Evolutionary conservation across 2,888 invertebrate species (phyloP), one percentile per base, ranked within the genome.

Genomic region (Sialis fuliginosa): DNA sequence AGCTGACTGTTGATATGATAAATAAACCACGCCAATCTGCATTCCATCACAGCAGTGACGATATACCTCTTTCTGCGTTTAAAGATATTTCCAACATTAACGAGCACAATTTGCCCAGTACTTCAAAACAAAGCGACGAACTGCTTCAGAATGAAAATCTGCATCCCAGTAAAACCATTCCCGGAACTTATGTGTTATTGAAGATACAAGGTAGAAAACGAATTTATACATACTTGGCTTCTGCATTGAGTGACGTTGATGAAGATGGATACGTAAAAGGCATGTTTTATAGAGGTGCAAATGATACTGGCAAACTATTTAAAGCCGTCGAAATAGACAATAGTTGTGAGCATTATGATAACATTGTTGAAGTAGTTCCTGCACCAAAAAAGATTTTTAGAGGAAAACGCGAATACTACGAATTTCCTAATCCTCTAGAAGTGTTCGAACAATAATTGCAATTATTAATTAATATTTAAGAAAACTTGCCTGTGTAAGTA

Each of bases 71-170:
- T 34, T 34, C 35, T 34, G 35, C 35, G 35, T 9, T 34, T 34
- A 41, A 44, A 22, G 41, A 42, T 9, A 39, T 34, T n/a, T 48
- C 33, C 35, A 48, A 32, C 45, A 48, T 37, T 33, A 35, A 39
- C 44, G 42, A n/a, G 22, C 5, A 13, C 42, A 46, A 49, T 48
- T 37, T 48, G 42, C 50, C 45, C 45, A 42, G 48, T 45, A 49
- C 48, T 45, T 45, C 37, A 45, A 46, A 49, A 49, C 35, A 45
- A 45, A 32, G 45, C 44, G 45, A 49, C 48, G 45, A 47, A 45
- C 45, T 49, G 42, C 48, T 49, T 8, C 45, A 49, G 32, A 49
- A 45, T 33, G 50, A 50, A 50, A 45, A 49, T 49, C 42, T 50
- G 48, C 33, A 43, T 50, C 45, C 48, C 45, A 33, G 48, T 49